A percentile compares a stretch with the other conserved stretches of the same genome.
Conservation (phyloP, 2,113 vertebrate species). For the Xiphorhynchus elegans region DNA sequence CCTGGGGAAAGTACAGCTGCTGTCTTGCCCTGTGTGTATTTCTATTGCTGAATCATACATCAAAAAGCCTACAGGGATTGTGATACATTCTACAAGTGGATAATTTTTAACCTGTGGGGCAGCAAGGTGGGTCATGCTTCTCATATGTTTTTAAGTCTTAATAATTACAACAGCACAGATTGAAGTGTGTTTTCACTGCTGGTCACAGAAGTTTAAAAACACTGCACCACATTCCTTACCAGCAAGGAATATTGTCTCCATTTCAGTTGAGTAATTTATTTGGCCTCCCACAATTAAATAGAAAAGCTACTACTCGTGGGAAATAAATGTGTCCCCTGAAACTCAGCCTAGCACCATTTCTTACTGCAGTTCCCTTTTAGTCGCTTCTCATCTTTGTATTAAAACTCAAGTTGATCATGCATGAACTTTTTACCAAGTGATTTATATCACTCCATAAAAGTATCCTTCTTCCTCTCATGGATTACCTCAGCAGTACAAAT, state of each 20-base stretch:
- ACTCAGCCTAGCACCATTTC: background rate
- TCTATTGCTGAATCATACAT: background rate
- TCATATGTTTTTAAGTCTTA: background rate
- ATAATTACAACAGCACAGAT: background rate
- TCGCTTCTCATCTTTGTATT: background rate
- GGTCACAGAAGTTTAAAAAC: background rate
- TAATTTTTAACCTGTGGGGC: background rate
- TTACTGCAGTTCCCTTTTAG: background rate
- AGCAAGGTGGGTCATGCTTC: background rate
- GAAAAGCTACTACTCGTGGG: background rate
- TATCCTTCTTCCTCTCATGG: background rate
- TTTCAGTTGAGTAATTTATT: background rate
- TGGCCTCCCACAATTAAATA: background rate
- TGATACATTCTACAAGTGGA: background rate
- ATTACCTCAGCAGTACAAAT: background rate
- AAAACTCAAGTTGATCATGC: background rate
- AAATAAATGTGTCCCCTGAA: background rate
- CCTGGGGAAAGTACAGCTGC: background rate
- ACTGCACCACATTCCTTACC: background rate
- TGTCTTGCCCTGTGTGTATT: background rate
- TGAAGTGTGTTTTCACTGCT: background rate
- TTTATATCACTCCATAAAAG: background rate
- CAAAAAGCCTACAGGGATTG: background rate
- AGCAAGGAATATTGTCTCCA: background rate
- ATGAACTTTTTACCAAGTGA: background rate